A percentile compares a stretch with the other conserved stretches of the same genome.
Conservation (phyloP, 2,888 invertebrate species). For the Phortica magna region DNA sequence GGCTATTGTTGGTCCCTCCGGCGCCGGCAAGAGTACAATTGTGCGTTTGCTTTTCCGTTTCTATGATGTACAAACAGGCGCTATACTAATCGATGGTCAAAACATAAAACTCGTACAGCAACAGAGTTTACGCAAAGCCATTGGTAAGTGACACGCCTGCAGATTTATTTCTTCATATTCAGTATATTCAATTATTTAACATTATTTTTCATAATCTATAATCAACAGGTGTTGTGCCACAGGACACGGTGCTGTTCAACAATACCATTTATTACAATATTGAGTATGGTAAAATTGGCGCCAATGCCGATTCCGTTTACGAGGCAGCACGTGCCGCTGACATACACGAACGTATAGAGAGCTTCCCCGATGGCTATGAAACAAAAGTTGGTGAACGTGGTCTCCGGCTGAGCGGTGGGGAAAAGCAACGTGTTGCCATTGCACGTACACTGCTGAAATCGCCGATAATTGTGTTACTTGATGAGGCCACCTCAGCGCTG, state of each 20-base stretch:
- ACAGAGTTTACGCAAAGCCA: slow-evolving; percentile 88
- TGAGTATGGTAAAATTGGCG: slow-evolving; percentile 90
- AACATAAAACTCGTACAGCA: slow-evolving; percentile 92
- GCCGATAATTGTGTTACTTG: slow-evolving; percentile 92
- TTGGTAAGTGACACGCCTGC: slow-evolving; percentile 75
- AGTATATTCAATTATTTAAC: background rate
- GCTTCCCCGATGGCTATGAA: slow-evolving; percentile 94
- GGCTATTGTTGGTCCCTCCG: slow-evolving; percentile 92
- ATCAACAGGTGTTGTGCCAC: slow-evolving; percentile 91
- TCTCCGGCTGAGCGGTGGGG: slow-evolving; percentile 95
- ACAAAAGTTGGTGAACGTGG: slow-evolving; percentile 97
- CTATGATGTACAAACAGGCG: slow-evolving; percentile 94
- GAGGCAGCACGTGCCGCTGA: slow-evolving; percentile 95
- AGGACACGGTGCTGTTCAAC: slow-evolving; percentile 97
- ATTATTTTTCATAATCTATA: background rate
- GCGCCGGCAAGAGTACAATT: slow-evolving; percentile 97
- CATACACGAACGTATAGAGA: slow-evolving; percentile 93
- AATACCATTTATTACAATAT: slow-evolving; percentile 96
- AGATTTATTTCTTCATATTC: background rate
- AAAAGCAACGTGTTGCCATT: slow-evolving; percentile 98
- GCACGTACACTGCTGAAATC: slow-evolving; percentile 96
- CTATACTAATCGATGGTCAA: slow-evolving; percentile 92
- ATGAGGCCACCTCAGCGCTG: slow-evolving; percentile 96
- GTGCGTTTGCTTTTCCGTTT: slow-evolving; percentile 96
- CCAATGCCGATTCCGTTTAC: slow-evolving; percentile 89